Conservation (phyloP, 92 coral and sea anemone genomes). For the Epizoanthus ramosus region DNA sequence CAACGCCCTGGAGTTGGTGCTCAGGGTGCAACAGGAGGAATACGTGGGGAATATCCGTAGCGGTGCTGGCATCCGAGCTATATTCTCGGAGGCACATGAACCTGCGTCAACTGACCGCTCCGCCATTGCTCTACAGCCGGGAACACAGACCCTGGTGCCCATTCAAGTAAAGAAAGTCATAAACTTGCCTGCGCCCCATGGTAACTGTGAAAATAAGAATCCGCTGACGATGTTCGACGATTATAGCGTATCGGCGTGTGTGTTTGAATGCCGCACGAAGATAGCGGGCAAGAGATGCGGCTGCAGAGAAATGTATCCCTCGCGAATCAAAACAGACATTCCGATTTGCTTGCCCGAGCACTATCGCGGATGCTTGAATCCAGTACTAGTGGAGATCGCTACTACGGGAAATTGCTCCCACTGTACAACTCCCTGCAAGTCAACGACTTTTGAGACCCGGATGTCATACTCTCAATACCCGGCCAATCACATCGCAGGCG, state of each 20-base stretch:
- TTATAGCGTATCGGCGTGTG: slow-evolving; percentile 42
- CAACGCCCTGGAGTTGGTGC: slow-evolving; percentile 30
- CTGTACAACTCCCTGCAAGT: slow-evolving; percentile 9
- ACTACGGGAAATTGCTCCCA: not conserved
- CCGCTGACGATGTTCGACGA: slow-evolving; percentile 30
- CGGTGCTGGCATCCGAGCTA: slow-evolving; percentile 40
- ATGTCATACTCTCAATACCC: slow-evolving; percentile 28
- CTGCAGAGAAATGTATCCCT: slow-evolving; percentile 29
- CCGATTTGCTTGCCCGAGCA: slow-evolving; percentile 15
- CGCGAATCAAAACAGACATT: slow-evolving; percentile 21
- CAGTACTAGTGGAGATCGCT: slow-evolving; percentile 16
- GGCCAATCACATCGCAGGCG: slow-evolving; percentile 32
- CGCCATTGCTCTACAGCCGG: slow-evolving; percentile 35
- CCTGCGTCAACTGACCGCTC: slow-evolving; percentile 35
- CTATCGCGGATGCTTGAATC: slow-evolving; percentile 16
- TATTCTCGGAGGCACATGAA: slow-evolving; percentile 41
- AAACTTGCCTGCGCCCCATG: slow-evolving; percentile 21
- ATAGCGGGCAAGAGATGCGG: slow-evolving; percentile 13
- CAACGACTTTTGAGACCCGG: not conserved
- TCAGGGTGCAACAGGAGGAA: slow-evolving; percentile 23
- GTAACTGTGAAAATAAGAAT: slow-evolving; percentile 24
- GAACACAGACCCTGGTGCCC: slow-evolving; percentile 22
- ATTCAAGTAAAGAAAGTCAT: slow-evolving; percentile 5
- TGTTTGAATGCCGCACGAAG: slow-evolving; percentile 34
- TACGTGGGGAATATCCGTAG: slow-evolving; percentile 45